A percentile compares a stretch with the other conserved stretches of the same genome.
Evolutionary conservation across 2,888 invertebrate species (phyloP).

Genomic region (Stenolophus ochropezus): DNA sequence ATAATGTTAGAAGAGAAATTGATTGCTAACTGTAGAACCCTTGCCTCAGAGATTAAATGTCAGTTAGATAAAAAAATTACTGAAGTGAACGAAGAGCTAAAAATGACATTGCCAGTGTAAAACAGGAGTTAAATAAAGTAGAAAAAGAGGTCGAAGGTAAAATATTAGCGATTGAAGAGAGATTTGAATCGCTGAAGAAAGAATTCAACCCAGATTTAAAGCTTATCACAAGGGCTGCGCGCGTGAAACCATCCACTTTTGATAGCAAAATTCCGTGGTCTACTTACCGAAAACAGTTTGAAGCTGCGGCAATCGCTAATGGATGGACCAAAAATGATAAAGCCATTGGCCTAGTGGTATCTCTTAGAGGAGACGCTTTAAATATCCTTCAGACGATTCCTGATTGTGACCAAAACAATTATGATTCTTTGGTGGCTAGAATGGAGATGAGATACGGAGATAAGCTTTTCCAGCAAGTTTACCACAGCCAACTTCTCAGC

Average conservation of each 20-base stretch:
- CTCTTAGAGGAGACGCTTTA: not conserved
- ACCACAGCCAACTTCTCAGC: slow-evolving; percentile 7
- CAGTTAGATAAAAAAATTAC: too few species aligned
- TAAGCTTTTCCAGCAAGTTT: not conserved
- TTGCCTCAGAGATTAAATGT: not conserved
- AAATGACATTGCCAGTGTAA: not conserved
- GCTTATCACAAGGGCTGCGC: not conserved
- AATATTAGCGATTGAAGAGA: not conserved
- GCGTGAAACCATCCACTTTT: not conserved
- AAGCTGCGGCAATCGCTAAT: not conserved
- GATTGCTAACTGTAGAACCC: not conserved
- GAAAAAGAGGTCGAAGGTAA: not conserved
- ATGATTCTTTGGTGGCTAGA: not conserved
- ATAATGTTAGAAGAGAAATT: not conserved
- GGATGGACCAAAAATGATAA: not conserved
- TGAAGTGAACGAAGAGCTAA: too few species aligned
- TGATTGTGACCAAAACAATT: not conserved
- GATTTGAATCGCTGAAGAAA: not conserved
- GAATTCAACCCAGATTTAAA: not conserved
- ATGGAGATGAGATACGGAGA: not conserved
- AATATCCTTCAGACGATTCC: not conserved
- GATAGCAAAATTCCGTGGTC: not conserved
- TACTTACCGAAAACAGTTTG: not conserved
- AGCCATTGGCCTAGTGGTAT: not conserved
- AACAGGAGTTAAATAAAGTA: not conserved